Base-by-base conservation (phyloP, 2,888 invertebrate genomes). In the Anorthoa munda region DNA sequence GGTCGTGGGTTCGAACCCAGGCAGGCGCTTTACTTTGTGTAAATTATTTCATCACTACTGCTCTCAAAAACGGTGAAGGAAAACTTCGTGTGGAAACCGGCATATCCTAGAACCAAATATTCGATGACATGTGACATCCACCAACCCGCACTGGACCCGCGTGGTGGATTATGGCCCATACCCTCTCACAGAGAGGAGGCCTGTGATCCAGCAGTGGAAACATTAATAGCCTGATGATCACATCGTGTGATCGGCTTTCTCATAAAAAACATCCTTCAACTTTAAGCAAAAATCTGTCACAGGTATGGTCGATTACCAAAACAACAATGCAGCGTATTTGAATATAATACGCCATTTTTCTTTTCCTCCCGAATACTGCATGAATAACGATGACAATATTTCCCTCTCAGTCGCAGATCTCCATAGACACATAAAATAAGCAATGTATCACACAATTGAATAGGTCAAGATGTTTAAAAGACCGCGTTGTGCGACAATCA, bases 401-500 rank as follows among this genome's bases (percentile, higher is more conserved):
- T 68, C 46, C 56, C 70, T 60, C 55, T 75, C 76, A 64, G 72
- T 61, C 60, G 66, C 65, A 75, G 74, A 75, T 65, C 66, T 64
- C 59, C 51, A 66, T 77, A 75, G 60, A 68, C 73, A 61, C 64
- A 77, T 77, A 83, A 83, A 85, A 77, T 70, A 70, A 77, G 66
- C 75, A 61, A 77, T 81, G 66, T 77, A 79, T 77, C 75, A 80
- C 65, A 75, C 75, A 79, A 79, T 72, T 81, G 82, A 87, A 85
- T 83, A 84, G 83, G 82, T 85, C 86, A 85, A 84, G 71, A 82
- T 79, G 74, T 80, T 82, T 83, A 84, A 83, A 82, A 79, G 73
- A 73, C 74, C 79, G 71, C 74, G 69, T 61, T 69, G 75, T 86
- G 79, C 85, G 85, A 88, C 90, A 88, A 90, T 92, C 88, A 90